Percentiles rank a stretch among this genome's conserved stretches.
These are phyloP conservation scores for Gambusia holbrooki DNA, from an alignment of 2,113 vertebrate genomes.

Conservation along the genomic window DNA sequence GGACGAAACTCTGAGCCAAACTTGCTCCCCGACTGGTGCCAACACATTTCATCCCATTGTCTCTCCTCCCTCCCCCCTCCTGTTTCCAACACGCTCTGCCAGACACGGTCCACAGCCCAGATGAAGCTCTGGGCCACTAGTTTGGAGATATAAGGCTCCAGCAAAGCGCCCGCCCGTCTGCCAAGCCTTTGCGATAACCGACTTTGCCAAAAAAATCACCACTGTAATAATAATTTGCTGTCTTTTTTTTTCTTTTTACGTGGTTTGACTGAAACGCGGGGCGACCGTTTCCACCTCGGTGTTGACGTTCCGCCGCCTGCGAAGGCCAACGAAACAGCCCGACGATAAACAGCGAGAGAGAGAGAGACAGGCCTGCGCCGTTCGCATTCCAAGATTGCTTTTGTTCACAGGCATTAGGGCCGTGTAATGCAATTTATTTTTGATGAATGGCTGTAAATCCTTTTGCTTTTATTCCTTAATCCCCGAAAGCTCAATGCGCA, in stretches of 20 bases:
- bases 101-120: conserved; percentile 56
- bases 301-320: conserved; percentile 24
- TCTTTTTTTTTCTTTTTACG: conserved; percentile 36
- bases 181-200: conserved; percentile 39
- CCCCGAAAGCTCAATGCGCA: not conserved
- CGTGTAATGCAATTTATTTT: conserved; percentile 11
- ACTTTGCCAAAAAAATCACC: conserved; percentile 53
- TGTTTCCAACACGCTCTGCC: conserved; percentile 43
- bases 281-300: conserved; percentile 37
- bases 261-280: conserved; percentile 49
- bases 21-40: conserved; percentile 50
- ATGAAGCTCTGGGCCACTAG: conserved; percentile 66
- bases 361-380: too few relatives aligned
- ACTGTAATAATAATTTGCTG: conserved; percentile 54
- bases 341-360: conserved; percentile 6
- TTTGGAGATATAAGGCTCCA: conserved; percentile 60
- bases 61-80: not conserved
- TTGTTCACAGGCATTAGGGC: conserved; percentile 5
- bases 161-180: conserved; percentile 11
- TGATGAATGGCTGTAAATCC: conserved; percentile 10
- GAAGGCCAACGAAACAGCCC: conserved; percentile 17
- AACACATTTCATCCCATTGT: conserved; percentile 73
- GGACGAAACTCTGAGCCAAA: conserved; percentile 51
- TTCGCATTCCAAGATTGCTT: conserved; percentile 1
- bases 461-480: not conserved